A percentile compares a stretch with the other conserved stretches of the same genome.
phyloP scores from a whole-genome alignment of 2,797 vertebrate species.

The Danio choprae region DNA sequence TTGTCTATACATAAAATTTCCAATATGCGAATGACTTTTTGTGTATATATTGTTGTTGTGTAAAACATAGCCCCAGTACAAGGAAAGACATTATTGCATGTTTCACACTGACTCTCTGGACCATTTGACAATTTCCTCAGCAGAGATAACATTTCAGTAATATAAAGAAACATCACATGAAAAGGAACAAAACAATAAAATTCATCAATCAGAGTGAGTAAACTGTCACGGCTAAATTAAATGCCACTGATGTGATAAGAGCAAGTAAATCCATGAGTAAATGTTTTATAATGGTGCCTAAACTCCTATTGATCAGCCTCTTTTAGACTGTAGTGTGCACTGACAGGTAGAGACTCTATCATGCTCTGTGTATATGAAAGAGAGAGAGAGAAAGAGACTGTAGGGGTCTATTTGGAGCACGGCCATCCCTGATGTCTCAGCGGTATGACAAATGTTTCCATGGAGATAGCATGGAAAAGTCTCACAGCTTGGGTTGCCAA shows the following conservation, averaged over 20 bases:
- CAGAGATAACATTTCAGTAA: not conserved
- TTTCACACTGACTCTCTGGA: not conserved
- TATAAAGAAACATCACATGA: not conserved
- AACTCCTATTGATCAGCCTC: constrained; percentile 11
- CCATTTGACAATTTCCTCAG: not conserved
- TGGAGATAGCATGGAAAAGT: constrained; percentile 74
- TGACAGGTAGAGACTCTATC: not conserved
- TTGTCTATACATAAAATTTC: too few relatives aligned
- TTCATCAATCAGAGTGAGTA: not conserved
- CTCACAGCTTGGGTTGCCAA: constrained; percentile 65
- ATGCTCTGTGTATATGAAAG: not conserved
- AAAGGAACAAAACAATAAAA: constrained; percentile 6
- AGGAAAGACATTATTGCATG: not conserved
- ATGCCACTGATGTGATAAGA: not conserved
- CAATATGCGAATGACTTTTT: too few relatives aligned
- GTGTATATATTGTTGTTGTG: too few relatives aligned
- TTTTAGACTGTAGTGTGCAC: constrained; percentile 5
- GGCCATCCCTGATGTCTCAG: constrained; percentile 56
- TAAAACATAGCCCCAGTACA: too few relatives aligned
- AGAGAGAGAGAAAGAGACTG: constrained; percentile 7
- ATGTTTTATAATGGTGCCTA: not conserved
- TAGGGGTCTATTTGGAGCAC: constrained; percentile 43
- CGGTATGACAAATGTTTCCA: constrained; percentile 75
- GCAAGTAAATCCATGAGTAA: constrained; percentile 4
- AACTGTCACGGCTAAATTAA: constrained; percentile 21